Evolutionary conservation across 92 coral and sea anemone genomes (phyloP).

Genomic region (Anthopleura xanthogrammica): DNA sequence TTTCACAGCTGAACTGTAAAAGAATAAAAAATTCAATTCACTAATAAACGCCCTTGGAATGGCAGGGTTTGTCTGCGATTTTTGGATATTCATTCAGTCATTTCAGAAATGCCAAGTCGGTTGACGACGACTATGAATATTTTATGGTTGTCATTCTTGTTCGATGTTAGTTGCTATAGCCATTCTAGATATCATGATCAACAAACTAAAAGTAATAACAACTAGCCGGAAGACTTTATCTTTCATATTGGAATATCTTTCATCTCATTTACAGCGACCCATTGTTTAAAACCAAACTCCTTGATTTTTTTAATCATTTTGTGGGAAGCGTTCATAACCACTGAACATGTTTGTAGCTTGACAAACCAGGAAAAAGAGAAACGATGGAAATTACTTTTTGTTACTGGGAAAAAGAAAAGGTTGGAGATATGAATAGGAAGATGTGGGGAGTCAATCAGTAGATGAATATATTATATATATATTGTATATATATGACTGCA

Average conservation of each 20-base stretch:
- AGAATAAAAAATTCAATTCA: too few relatives aligned
- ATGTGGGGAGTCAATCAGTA: too few relatives aligned
- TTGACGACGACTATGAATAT: background rate
- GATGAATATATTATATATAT: too few relatives aligned
- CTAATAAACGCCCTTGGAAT: background rate
- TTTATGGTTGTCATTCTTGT: background rate
- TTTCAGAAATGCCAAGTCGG: too few relatives aligned
- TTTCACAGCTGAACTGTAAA: too few relatives aligned
- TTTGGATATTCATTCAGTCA: too few relatives aligned
- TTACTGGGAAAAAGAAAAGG: background rate
- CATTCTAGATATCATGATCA: background rate
- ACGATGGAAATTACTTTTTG: background rate
- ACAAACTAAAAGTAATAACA: background rate
- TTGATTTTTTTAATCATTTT: background rate
- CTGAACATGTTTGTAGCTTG: background rate
- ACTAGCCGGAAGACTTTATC: background rate
- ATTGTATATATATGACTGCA: too few relatives aligned
- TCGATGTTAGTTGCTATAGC: background rate
- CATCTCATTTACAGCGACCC: background rate
- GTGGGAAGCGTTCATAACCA: background rate
- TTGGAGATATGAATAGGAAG: background rate
- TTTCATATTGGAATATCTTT: slow-evolving; percentile 12
- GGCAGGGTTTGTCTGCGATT: too few relatives aligned
- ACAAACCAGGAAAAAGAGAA: background rate
- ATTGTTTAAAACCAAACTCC: background rate